Conservation (phyloP, 2,113 vertebrate species). For the Tretioscincus oriximinensis region DNA sequence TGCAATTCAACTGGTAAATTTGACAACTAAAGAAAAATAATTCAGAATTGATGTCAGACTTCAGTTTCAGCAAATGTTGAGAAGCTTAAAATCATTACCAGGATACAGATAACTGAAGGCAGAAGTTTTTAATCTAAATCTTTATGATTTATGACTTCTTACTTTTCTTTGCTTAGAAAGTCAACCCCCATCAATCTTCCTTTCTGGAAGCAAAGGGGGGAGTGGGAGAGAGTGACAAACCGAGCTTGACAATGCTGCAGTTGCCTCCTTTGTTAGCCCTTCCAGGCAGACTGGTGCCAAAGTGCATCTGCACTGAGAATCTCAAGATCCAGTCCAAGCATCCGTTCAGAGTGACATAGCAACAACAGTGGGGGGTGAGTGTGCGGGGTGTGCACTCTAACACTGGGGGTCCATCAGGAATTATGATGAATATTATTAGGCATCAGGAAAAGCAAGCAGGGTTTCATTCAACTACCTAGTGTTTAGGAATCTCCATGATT, state of each 20-base stretch:
- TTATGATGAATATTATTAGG: background rate
- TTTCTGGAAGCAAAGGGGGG: too few relatives aligned
- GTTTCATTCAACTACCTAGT: background rate
- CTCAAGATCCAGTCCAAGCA: too few relatives aligned
- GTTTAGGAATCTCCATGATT: background rate
- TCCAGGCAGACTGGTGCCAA: too few relatives aligned
- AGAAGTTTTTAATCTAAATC: background rate
- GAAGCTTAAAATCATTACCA: background rate
- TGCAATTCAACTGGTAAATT: background rate
- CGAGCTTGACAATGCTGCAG: too few relatives aligned
- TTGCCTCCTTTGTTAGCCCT: too few relatives aligned
- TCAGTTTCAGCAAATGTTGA: background rate
- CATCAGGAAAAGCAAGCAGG: background rate
- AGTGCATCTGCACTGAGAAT: too few relatives aligned
- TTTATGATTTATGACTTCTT: background rate
- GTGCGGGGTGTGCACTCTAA: too few relatives aligned
- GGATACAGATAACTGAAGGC: background rate
- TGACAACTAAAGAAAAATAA: background rate
- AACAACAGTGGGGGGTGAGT: too few relatives aligned
- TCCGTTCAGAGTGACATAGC: too few relatives aligned
- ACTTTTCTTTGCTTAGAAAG: background rate
- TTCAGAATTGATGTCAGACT: background rate
- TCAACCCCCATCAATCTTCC: background rate
- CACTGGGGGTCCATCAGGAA: too few relatives aligned
- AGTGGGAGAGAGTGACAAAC: too few relatives aligned